Conservation (phyloP, 35 echinoderm and acorn worm genomes). For the Lytechinus pictus region DNA sequence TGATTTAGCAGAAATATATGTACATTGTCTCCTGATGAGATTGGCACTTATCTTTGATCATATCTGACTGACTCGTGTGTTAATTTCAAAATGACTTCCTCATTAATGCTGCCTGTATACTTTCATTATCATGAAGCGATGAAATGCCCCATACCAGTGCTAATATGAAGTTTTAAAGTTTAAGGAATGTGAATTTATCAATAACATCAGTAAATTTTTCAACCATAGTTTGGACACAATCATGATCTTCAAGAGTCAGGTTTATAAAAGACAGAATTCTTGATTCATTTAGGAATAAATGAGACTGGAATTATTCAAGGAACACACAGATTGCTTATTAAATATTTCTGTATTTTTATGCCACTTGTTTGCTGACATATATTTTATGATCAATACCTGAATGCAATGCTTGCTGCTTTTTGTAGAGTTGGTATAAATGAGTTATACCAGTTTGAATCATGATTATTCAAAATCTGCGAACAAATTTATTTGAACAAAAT, state of each 20-base stretch:
- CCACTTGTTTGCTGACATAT: neutral
- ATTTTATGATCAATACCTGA: neutral
- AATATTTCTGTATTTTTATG: neutral
- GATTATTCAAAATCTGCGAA: neutral
- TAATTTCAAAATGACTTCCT: neutral
- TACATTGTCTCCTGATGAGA: neutral
- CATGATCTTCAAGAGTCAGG: neutral
- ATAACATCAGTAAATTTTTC: neutral
- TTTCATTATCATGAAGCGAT: neutral
- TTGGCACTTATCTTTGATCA: neutral
- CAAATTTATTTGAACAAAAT: neutral
- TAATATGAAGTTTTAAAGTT: neutral
- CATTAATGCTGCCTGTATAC: neutral
- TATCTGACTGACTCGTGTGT: neutral
- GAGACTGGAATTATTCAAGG: neutral
- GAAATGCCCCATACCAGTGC: neutral
- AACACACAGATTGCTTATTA: neutral
- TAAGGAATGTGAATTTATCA: neutral
- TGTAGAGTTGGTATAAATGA: neutral
- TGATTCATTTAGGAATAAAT: neutral
- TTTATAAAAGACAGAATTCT: neutral
- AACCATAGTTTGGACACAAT: neutral
- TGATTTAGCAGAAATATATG: slow-evolving; percentile 12
- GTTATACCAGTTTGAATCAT: neutral
- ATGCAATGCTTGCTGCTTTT: neutral